Base-by-base conservation (phyloP, 2,888 invertebrate genomes). In the Patella depressa region DNA sequence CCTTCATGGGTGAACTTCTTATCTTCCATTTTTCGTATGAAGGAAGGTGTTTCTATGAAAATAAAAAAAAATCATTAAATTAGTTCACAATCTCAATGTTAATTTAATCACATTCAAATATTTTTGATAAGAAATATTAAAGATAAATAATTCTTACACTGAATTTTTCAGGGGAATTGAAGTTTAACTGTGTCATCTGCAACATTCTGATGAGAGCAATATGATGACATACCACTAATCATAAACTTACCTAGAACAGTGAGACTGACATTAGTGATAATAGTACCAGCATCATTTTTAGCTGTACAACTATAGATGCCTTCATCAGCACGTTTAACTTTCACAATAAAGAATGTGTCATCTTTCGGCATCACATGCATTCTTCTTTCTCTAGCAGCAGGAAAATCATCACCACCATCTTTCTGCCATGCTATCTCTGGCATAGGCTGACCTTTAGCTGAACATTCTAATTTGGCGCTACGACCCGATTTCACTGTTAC, bases 301-400 rank as follows among this genome's bases (percentile, higher is more conserved):
- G 98, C 98, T 11, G 95, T 97, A 92, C 98, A 98, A 74, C 96
- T 97, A 90, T 98, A 98, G 54, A 96, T 93, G 0, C 98, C 98
- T 92, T 96, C 95, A 89, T 98, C 98, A 57, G 94, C 94, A 0
- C 95, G 94, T 91, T 96, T 97, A 34, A 96, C 96, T 92, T 96
- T 95, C n/a, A 96, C 94, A 85, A 98, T 98, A 89, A 97, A 96
- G 90, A 98, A 96, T 2, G 96, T 95, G 91, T 97, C 96, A 90
- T 98, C 98, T 54, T 95, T 94, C 0, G 96, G 96, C 94, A 97
- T 96, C 72, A 98, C 96, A 92, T 96, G 96, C 95, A 98, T 96
- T 59, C 98, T 93, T 71, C 98, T 94, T 91, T 98, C 98, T 85
- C 96, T 94, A 12, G 98, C 98, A 7, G 98, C 98, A 11, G 98